Conservation (phyloP, 1,140 invertebrate species). For the Ladona fulva region DNA sequence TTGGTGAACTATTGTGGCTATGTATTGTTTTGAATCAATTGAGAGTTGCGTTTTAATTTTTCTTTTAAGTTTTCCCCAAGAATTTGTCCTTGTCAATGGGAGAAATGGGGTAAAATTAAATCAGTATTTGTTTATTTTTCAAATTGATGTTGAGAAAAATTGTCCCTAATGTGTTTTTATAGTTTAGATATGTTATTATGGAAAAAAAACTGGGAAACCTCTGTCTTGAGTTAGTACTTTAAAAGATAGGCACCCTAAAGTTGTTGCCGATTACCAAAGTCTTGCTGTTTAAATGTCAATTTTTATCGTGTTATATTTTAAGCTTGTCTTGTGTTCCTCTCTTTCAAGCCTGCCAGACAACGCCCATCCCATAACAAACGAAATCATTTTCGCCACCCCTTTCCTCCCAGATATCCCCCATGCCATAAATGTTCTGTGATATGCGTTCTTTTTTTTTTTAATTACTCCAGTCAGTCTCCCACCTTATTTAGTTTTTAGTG, state of each 20-base stretch:
- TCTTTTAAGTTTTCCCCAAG: not conserved
- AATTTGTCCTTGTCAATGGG: not conserved
- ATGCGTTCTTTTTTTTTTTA: conserved; percentile 1
- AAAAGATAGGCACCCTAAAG: no score
- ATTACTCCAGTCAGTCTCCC: conserved; percentile 3
- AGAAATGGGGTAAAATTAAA: not conserved
- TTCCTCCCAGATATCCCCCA: not conserved
- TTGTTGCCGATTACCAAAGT: no score
- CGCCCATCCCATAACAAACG: no score
- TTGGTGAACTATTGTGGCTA: not conserved
- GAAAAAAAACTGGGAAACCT: no score
- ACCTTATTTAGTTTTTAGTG: conserved; percentile 9
- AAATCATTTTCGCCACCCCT: not conserved
- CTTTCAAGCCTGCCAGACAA: no score
- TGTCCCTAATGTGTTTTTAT: no score
- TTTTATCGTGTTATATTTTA: no score
- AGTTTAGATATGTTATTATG: no score
- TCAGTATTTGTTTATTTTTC: not conserved
- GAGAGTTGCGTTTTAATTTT: not conserved
- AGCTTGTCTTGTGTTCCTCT: no score
- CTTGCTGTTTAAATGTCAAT: no score
- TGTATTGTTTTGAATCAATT: not conserved
- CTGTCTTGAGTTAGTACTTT: no score
- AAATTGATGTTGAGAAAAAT: no score
- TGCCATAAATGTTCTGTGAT: conserved; percentile 9